Evolutionary conservation across 2,113 vertebrate species (phyloP).

Genomic region (Sisor rabdophorus): DNA sequence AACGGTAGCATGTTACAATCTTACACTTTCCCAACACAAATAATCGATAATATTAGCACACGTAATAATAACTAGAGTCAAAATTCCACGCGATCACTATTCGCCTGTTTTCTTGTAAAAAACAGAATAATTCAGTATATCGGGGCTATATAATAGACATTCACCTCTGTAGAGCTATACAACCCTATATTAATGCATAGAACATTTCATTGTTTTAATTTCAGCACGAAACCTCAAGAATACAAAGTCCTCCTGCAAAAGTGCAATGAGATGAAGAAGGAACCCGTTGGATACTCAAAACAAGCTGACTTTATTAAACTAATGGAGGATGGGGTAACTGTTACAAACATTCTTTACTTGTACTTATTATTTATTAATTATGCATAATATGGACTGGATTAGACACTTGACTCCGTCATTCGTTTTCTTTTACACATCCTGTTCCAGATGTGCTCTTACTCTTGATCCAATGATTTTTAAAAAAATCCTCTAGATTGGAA

Average conservation of each 20-base stretch:
- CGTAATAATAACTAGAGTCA: too few relatives aligned
- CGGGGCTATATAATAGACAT: background rate
- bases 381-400: too few relatives aligned
- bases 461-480: too few relatives aligned
- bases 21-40: background rate
- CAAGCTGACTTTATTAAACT: slow-evolving; percentile 81
- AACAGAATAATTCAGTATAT: background rate
- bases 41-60: background rate
- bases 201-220: slow-evolving; percentile 15
- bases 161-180: too few relatives aligned
- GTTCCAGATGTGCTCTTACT: too few relatives aligned
- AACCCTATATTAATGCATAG: background rate
- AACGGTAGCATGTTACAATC: background rate
- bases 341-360: too few relatives aligned
- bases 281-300: slow-evolving; percentile 77
- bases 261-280: slow-evolving; percentile 69
- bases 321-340: slow-evolving; percentile 77
- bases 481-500: too few relatives aligned
- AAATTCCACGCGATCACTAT: too few relatives aligned
- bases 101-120: too few relatives aligned
- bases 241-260: slow-evolving; percentile 79
- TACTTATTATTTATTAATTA: too few relatives aligned
- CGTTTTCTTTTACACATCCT: too few relatives aligned
- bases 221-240: slow-evolving; percentile 80
- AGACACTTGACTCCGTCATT: too few relatives aligned